These are phyloP conservation scores for Spondyliosoma cantharus DNA, from an alignment of 2,797 vertebrate genomes.

Conservation along the genomic window DNA sequence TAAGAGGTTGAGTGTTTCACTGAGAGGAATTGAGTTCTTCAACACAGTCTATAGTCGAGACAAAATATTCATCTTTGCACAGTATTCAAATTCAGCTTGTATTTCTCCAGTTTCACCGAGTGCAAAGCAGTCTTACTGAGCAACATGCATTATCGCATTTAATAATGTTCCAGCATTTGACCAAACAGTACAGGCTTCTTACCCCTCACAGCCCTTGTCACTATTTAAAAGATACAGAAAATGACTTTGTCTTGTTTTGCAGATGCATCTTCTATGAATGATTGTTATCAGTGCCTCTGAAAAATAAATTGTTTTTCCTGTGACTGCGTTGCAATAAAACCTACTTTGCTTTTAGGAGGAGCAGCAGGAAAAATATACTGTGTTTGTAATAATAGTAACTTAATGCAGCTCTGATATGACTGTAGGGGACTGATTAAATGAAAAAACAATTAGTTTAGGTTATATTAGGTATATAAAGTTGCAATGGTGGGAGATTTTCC, in stretches of 20 bases:
- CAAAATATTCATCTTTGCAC: conserved; percentile 33
- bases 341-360: background rate
- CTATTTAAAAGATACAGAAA: background rate
- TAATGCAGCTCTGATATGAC: background rate
- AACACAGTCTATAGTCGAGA: conserved; percentile 3
- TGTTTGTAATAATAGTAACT: background rate
- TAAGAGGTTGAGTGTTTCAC: conserved; percentile 28
- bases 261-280: background rate
- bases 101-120: conserved; percentile 17
- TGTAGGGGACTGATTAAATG: background rate
- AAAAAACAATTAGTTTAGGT: no score
- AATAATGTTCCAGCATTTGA: conserved; percentile 18
- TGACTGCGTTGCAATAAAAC: background rate
- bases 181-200: conserved; percentile 1
- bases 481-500: no score
- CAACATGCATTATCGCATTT: conserved; percentile 19
- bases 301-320: background rate
- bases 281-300: background rate
- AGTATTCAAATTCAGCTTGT: conserved; percentile 22
- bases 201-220: background rate
- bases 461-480: no score
- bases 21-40: conserved; percentile 7
- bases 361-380: background rate
- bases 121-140: conserved; percentile 9
- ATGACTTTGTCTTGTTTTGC: background rate